Evolutionary conservation across 2,113 vertebrate genomes (phyloP).

Genomic region (Ia io): DNA sequence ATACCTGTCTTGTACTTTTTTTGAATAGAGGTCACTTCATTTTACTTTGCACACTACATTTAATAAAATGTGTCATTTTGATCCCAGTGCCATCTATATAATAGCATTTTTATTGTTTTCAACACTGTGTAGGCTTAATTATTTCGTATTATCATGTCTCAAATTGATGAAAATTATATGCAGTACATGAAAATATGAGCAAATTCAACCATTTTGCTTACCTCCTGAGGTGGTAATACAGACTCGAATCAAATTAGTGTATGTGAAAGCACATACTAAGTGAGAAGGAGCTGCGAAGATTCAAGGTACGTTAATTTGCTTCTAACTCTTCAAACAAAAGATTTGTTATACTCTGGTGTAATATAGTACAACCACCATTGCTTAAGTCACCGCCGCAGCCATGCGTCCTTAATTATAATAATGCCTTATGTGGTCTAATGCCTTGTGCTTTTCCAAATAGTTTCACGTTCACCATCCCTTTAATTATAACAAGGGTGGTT

Average conservation of each 20-base stretch:
- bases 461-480: background rate
- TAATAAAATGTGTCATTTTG: constrained; percentile 81
- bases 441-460: background rate
- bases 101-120: constrained; percentile 24
- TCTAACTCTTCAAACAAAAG: background rate
- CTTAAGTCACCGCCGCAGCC: background rate
- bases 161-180: background rate
- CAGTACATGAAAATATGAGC: constrained; percentile 34
- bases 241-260: background rate
- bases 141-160: background rate
- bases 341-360: background rate
- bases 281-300: background rate
- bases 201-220: background rate
- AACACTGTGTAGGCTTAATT: background rate
- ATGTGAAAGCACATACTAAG: background rate
- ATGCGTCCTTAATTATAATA: background rate
- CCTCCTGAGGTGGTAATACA: background rate
- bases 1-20: constrained; percentile 76
- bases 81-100: constrained; percentile 32
- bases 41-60: constrained; percentile 80
- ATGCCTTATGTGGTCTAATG: background rate
- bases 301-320: constrained; percentile 12
- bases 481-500: background rate
- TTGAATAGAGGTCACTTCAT: constrained; percentile 74
- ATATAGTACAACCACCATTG: background rate